Evolutionary conservation across 1,140 invertebrate genomes (phyloP), one percentile per base, ranked within the genome.

Genomic region (Monomorium pharaonis): DNA sequence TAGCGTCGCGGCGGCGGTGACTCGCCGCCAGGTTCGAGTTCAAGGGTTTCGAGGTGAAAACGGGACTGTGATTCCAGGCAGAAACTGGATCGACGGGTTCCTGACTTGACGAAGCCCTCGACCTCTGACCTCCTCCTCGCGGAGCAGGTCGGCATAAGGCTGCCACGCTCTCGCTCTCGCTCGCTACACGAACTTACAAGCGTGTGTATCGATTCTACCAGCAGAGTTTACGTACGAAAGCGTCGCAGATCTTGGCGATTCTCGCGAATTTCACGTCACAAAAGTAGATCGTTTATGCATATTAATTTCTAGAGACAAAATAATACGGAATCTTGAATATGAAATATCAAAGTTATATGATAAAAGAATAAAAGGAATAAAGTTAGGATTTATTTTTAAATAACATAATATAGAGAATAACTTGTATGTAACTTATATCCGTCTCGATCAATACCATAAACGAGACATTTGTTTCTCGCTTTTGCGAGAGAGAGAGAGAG

Each of bases 11-110:
- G 47, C 75, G 54, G 76, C 65, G 54, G 76, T 54, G 18, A 54
- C 69, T 47, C 67, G 54, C 49, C 67, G 54, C 49, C 83, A 69
- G 89, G 85, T 91, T n/a, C 89, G 90, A 89, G 90, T 91, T 91
- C 89, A 90, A 92, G 90, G 90, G 91, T 93, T 93, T 93, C 88
- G 89, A 92, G 92, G 91, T 93, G 91, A 88, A 90, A 90, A 90
- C 91, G 91, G 89, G 87, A 88, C 89, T 86, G 85, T 88, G 86
- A 86, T 91, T 89, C 87, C 88, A 84, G 86, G 91, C 87, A 83
- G 88, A 88, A 93, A 93, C 92, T 93, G 92, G 92, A 93, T 93
- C 92, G 90, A 93, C 92, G 92, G 89, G 92, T 93, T 93, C 92
- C 91, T 89, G 86, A 89, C 89, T 92, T 93, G 92, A 93, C 92